Evolutionary conservation across 2,113 vertebrate genomes (phyloP).

Genomic region (Entosphenus tridentatus): DNA sequence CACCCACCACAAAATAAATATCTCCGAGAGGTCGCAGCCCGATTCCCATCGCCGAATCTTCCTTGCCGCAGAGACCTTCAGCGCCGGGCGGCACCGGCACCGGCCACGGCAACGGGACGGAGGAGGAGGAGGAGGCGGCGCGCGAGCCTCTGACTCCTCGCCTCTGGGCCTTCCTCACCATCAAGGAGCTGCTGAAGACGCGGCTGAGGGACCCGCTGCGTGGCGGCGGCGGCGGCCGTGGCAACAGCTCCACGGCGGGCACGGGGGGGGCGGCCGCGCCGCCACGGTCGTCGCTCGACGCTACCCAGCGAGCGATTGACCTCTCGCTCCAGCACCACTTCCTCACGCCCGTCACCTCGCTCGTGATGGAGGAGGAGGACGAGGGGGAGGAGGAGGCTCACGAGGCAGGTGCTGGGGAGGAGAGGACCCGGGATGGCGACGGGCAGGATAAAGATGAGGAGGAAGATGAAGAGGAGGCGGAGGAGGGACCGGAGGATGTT

Average conservation of each 20-base stretch:
- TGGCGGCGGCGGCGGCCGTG: neutral
- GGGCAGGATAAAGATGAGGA: neutral
- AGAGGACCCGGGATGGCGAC: neutral
- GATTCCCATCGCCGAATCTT: too few relatives aligned
- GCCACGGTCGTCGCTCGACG: conserved; percentile 19
- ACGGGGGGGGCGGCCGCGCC: too few relatives aligned
- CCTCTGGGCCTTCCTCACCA: conserved; percentile 48
- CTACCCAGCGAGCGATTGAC: conserved; percentile 31
- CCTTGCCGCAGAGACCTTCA: too few relatives aligned
- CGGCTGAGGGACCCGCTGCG: conserved; percentile 17
- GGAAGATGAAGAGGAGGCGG: neutral
- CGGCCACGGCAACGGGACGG: conserved; percentile 16
- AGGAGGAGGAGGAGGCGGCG: conserved; percentile 11
- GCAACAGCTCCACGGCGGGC: conserved; percentile 16
- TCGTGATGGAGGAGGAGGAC: conserved; percentile 38
- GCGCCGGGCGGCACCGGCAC: conserved; percentile 15
- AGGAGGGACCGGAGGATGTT: neutral
- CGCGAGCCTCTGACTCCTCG: conserved; percentile 28
- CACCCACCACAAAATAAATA: too few relatives aligned
- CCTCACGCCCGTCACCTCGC: conserved; percentile 41
- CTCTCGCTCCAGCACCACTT: conserved; percentile 49
- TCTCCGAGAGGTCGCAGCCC: too few relatives aligned
- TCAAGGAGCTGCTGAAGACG: conserved; percentile 33
- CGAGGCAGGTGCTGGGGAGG: conserved; percentile 11
- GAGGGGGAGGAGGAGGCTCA: conserved; percentile 14